Conservation (phyloP, 2,888 invertebrate species). For the Plagiodera versicolora region DNA sequence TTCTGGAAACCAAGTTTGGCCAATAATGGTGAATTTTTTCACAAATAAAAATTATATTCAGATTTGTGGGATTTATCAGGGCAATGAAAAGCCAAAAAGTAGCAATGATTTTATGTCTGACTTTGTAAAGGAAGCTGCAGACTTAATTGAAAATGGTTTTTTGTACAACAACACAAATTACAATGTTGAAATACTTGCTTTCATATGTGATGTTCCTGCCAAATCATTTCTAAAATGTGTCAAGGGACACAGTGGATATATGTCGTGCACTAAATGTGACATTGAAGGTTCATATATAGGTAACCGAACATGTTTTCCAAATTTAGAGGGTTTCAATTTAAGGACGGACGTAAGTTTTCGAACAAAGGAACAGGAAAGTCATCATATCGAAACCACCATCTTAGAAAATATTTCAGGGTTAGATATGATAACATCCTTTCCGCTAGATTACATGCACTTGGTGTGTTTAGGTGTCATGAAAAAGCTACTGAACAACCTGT, state of each 20-base stretch:
- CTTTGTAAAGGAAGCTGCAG: slow-evolving; percentile 18
- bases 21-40: background rate
- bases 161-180: slow-evolving; percentile 1
- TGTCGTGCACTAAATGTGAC: background rate
- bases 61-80: slow-evolving; percentile 3
- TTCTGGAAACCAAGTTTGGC: slow-evolving; percentile 6
- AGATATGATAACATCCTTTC: slow-evolving; percentile 10
- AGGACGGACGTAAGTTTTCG: slow-evolving; percentile 14
- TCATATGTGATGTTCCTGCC: slow-evolving; percentile 32
- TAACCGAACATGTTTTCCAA: slow-evolving; percentile 22
- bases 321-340: slow-evolving; percentile 10
- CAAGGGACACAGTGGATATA: background rate
- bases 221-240: slow-evolving; percentile 17
- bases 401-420: slow-evolving; percentile 6
- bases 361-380: background rate
- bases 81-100: slow-evolving; percentile 17
- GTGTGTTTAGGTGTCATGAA: too few species aligned
- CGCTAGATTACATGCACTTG: slow-evolving; percentile 16
- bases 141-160: slow-evolving; percentile 14
- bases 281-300: slow-evolving; percentile 13
- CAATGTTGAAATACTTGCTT: slow-evolving; percentile 18
- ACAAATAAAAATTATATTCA: background rate
- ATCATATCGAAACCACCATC: slow-evolving; percentile 2
- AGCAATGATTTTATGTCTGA: slow-evolving; percentile 13
- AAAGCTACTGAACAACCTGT: slow-evolving; percentile 24